Evolutionary conservation across 2,888 invertebrate genomes (phyloP).

Genomic region (Nephrocerus scutellatus): DNA sequence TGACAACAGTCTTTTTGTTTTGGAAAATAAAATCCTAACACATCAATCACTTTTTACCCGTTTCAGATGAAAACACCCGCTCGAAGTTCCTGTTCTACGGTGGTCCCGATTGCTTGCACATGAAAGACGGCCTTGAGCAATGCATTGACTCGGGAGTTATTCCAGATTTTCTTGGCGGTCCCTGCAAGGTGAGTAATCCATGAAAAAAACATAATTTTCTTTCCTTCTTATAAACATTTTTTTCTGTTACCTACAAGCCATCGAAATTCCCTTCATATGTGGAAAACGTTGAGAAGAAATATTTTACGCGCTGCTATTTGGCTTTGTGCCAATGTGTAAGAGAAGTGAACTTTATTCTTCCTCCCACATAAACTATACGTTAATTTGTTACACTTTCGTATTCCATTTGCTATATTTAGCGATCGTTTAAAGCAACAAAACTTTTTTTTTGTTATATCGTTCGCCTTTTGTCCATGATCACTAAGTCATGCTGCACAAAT

Average conservation of each 20-base stretch:
- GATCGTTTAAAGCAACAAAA: too few species aligned
- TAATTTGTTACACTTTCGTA: too few species aligned
- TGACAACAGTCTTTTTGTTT: too few species aligned
- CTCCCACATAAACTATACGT: too few species aligned
- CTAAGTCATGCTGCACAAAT: too few species aligned
- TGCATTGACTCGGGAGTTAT: constrained; percentile 79
- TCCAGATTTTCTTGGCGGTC: constrained; percentile 89
- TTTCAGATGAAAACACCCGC: constrained; percentile 80
- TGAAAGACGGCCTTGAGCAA: constrained; percentile 71
- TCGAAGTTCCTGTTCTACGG: constrained; percentile 89
- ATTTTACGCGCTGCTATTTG: constrained; percentile 46
- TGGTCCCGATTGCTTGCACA: constrained; percentile 75
- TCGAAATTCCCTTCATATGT: constrained; percentile 30
- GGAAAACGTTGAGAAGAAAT: constrained; percentile 45
- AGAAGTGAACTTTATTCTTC: constrained; percentile 30
- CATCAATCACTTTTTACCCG: too few species aligned
- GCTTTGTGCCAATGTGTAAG: constrained; percentile 48
- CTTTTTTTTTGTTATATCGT: too few species aligned
- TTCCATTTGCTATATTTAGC: too few species aligned
- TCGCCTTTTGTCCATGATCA: too few species aligned
- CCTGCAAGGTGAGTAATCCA: constrained; percentile 61
- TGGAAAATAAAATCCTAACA: too few species aligned
- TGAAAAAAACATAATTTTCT: constrained; percentile 9
- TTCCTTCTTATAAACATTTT: constrained; percentile 8
- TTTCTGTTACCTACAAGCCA: constrained; percentile 8